Conservation (phyloP, 2,113 vertebrate genomes). For the Dicerorhinus sumatrensis region DNA sequence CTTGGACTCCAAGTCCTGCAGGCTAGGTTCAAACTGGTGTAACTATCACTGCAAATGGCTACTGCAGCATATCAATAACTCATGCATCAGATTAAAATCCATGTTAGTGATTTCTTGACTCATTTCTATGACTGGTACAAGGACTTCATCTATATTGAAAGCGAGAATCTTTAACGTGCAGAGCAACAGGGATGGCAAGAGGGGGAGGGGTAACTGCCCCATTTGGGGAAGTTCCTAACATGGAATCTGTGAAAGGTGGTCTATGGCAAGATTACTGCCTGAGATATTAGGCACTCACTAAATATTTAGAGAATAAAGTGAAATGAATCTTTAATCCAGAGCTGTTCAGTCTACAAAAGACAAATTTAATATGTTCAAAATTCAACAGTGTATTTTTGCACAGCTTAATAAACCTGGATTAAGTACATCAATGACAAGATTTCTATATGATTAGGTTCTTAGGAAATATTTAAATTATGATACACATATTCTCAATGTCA, state of each 20-base stretch:
- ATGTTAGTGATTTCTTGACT: background rate
- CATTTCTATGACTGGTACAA: background rate
- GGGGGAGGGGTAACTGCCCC: background rate
- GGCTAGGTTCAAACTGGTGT: background rate
- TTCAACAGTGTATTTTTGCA: background rate
- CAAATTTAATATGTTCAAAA: background rate
- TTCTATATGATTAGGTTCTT: background rate
- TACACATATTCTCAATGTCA: background rate
- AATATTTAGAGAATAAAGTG: background rate
- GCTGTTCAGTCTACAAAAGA: background rate
- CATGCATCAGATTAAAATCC: background rate
- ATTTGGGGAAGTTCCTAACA: background rate
- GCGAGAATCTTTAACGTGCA: background rate
- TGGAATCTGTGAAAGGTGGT: background rate
- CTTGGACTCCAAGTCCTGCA: background rate
- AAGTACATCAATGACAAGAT: background rate
- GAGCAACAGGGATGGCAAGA: background rate
- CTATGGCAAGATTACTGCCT: background rate
- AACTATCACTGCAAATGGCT: background rate
- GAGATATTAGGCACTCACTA: background rate
- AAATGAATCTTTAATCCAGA: conserved; percentile 2
- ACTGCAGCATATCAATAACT: background rate
- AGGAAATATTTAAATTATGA: conserved; percentile 10
- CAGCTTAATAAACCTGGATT: background rate
- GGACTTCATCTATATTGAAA: background rate